Percentiles rank a stretch among this genome's conserved stretches.
Evolutionary conservation across 2,797 vertebrate species (phyloP).

Genomic region (Huso huso): DNA sequence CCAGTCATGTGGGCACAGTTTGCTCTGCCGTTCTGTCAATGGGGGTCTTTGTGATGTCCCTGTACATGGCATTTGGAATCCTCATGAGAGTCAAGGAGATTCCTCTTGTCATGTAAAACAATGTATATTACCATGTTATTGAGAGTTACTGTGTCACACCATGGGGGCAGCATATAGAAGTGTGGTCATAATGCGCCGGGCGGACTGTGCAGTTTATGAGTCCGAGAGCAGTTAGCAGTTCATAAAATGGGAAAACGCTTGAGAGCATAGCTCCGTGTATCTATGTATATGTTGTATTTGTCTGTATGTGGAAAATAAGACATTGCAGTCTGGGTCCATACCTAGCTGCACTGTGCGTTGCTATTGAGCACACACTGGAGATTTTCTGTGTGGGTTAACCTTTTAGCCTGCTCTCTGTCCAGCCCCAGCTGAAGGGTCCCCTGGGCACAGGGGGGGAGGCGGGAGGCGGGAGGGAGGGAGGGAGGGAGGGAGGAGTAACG

Average conservation of each 20-base stretch:
- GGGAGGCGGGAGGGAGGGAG: neutral
- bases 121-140: too few relatives aligned
- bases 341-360: conserved; percentile 46
- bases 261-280: too few relatives aligned
- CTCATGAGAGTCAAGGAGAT: too few relatives aligned
- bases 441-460: conserved; percentile 15
- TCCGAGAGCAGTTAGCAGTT: conserved; percentile 18
- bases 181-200: conserved; percentile 6
- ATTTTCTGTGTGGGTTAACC: conserved; percentile 64
- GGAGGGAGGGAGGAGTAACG: conserved; percentile 21
- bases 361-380: conserved; percentile 47
- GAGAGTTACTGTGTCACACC: neutral
- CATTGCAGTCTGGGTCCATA: neutral
- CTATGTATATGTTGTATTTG: neutral
- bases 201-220: conserved; percentile 24
- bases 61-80: too few relatives aligned
- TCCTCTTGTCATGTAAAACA: too few relatives aligned
- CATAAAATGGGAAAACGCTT: too few relatives aligned
- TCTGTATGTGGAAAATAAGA: conserved; percentile 20
- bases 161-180: neutral
- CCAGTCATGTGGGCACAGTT: too few relatives aligned
- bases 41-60: too few relatives aligned
- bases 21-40: too few relatives aligned
- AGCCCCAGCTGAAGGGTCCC: neutral
- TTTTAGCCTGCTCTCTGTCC: conserved; percentile 40